phyloP scores from a whole-genome alignment of 1,140 invertebrate genomes.

The Trichonephila clavipes region DNA sequence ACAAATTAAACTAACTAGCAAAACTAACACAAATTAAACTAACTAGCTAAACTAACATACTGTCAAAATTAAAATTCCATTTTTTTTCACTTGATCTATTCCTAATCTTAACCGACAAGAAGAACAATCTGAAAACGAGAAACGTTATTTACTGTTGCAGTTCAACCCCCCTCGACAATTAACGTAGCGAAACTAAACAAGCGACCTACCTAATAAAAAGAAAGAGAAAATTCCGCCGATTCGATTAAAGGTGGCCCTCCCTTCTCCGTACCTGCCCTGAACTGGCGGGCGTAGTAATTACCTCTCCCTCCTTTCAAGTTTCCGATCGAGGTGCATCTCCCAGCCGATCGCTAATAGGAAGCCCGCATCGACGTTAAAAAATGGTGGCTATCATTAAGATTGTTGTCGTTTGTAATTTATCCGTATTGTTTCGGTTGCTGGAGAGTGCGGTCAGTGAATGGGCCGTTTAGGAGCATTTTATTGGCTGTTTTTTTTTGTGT shows the following conservation, averaged over 20 bases:
- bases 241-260: constrained; percentile 33
- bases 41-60: too few species aligned
- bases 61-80: neutral
- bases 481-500: neutral
- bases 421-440: neutral
- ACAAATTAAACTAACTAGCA: too few species aligned
- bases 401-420: constrained; percentile 48
- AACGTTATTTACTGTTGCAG: constrained; percentile 19
- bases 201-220: neutral
- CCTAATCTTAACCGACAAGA: neutral
- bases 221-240: constrained; percentile 35
- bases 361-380: constrained; percentile 39
- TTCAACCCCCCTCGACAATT: constrained; percentile 42
- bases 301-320: constrained; percentile 13
- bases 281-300: constrained; percentile 50
- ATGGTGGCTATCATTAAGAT: constrained; percentile 11
- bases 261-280: neutral
- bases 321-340: neutral
- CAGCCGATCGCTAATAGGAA: constrained; percentile 14
- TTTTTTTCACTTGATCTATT: neutral
- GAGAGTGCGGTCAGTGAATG: neutral
- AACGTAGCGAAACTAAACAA: constrained; percentile 58
- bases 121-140: neutral
- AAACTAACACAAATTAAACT: too few species aligned
- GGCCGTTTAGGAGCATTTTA: neutral